A percentile compares a stretch with the other conserved stretches of the same genome.
phyloP scores from a whole-genome alignment of 2,888 invertebrate genomes.

The Tetragonisca angustula region DNA sequence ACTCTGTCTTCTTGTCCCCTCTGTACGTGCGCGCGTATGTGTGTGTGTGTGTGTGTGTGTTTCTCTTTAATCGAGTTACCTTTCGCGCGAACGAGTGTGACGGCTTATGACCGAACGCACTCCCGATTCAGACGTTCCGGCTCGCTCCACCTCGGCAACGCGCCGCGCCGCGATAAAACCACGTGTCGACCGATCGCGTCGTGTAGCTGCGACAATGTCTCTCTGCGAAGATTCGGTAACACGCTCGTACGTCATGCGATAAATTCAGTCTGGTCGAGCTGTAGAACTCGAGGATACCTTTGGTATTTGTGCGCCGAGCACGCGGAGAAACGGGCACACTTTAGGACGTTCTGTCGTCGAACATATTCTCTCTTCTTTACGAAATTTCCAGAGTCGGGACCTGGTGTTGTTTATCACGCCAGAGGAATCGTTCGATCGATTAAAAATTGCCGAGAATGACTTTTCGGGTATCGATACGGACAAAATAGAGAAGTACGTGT shows the following conservation, averaged over 20 bases:
- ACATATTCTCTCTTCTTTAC: neutral
- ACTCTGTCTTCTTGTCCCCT: neutral
- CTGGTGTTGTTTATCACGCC: too few species aligned
- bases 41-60: neutral
- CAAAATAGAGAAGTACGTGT: too few species aligned
- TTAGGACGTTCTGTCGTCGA: neutral
- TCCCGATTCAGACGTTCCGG: slow-evolving; percentile 63
- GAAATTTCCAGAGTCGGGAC: too few species aligned
- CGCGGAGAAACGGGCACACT: neutral
- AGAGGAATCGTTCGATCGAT: too few species aligned
- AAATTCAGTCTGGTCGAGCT: slow-evolving; percentile 35
- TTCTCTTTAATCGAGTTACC: slow-evolving; percentile 76
- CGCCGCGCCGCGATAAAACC: slow-evolving; percentile 58
- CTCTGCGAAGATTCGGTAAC: slow-evolving; percentile 58
- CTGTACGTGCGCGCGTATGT: too few species aligned
- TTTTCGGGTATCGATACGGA: too few species aligned
- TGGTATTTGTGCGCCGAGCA: slow-evolving; percentile 5
- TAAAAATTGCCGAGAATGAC: too few species aligned
- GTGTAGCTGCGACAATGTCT: slow-evolving; percentile 4
- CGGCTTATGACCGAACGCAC: slow-evolving; percentile 73
- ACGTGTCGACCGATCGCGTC: slow-evolving; percentile 44
- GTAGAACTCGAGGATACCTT: neutral
- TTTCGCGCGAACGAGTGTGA: slow-evolving; percentile 58
- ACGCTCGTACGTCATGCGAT: slow-evolving; percentile 50
- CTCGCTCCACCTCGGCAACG: slow-evolving; percentile 19